Base-by-base conservation (phyloP, 2,888 invertebrate species). In the Mesochorus sp. region DNA sequence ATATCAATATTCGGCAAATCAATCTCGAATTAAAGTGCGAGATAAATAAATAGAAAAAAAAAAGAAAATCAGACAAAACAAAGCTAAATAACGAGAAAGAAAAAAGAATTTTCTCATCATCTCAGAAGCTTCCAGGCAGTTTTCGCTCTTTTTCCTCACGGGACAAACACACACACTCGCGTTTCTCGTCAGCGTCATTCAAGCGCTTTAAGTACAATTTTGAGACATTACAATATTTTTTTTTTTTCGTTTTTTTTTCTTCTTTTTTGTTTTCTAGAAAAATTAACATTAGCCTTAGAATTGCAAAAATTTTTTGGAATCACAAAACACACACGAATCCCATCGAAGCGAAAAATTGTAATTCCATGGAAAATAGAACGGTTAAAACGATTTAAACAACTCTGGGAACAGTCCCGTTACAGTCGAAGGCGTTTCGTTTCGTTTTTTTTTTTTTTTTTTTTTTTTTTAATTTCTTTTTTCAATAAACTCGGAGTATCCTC, bases 181-280 rank as follows among this genome's bases (percentile, higher is more conserved):
- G 12, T n/a, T 14, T 17, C 34, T 21, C 39, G 19, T n/a, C n/a
- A 28, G 24, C 1, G 8, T 61, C 42, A 0, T 26, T 39, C 10
- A 26, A 44, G 26, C 17, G n/a, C n/a, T n/a, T 78, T 78, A 74
- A 78, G 78, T 78, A 78, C 70, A 70, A 74, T 74, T 78, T 78
- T 34, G 19, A 49, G 59, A 67, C 49, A 53, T 49, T 55, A 34
- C 17, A 10, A 47, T 34, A 28, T 12, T 19, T 66, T 28, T 14
- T n/a, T 42, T 19, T 47, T 47, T n/a, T n/a, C n/a, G n/a, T 3
- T 37, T n/a, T 37, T 37, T 12, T 57, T 39, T 6, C 10, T 37
- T 10, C 8, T 51, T 14, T 2, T 34, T 37, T 28, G 34, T n/a
- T 44, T 37, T 49, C 49, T 8, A 31, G 47, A 70, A 24, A 59